Evolutionary conservation across 2,113 vertebrate species (phyloP), one percentile per base, ranked within the genome.

Genomic region (Andinoacara biseriatus): DNA sequence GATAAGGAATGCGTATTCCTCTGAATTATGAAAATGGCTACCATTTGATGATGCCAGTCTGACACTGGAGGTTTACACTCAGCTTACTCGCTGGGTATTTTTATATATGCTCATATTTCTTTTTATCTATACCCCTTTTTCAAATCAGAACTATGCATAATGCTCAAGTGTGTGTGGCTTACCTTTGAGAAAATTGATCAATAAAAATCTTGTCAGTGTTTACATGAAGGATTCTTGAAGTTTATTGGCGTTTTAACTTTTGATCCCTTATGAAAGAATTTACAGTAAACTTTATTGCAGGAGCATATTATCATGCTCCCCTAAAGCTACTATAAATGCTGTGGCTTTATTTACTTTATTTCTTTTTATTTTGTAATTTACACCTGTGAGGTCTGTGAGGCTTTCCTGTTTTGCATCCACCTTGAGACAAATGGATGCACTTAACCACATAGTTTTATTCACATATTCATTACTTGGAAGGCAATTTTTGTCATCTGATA

Each of bases 221-320:
- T 92, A 80, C 74, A 38, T 79, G 78, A 83, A 56, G 67, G 33
- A 74, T 80, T 83, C 74, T 38, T 75, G 65, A 72, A 72, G 65
- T 86, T 88, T 86, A 86, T 83, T 80, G 65, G 85, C 60, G 40
- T 74, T 86, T 78, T 83, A 89, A 87, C 74, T 80, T 86, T 88
- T 87, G 46, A 52, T 72, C 26, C 3, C 67, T 72, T 52, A 14
- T 31, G 67, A 49, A 52, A 72, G 26, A 72, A 54, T 5, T 17
- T 49, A 17, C 17, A 52, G 67, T 72, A 31, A 31, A 72, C 67
- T 31, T 72, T 72, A 72, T 40, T 40, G 67, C 67, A 72, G 10
- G 20, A 52, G 46, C 5, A 14, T 52, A 72, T 20, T 72, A 31
- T 49, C 17, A 72, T 52, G 46, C 46, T 31, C 20, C 13, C 43